Evolutionary conservation across 2,113 vertebrate genomes (phyloP).

Genomic region (Caracal caracal): DNA sequence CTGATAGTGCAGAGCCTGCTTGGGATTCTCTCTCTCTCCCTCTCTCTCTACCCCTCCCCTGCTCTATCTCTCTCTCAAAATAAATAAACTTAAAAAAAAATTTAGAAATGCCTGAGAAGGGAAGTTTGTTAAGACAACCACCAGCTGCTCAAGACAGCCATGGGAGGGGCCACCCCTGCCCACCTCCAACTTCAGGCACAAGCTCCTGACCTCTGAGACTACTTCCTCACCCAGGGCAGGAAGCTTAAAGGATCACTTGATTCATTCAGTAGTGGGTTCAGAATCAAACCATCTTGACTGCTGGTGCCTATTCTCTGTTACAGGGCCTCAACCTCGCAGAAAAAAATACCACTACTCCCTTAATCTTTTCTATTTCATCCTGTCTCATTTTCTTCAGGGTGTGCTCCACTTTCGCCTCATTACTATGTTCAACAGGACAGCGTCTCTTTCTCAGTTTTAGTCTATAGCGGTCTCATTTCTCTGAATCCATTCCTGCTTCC

Average conservation of each 20-base stretch:
- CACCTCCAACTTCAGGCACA: not conserved
- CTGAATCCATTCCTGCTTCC: not conserved
- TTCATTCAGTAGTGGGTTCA: not conserved
- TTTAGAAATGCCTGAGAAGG: not conserved
- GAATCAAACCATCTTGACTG: not conserved
- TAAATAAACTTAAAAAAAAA: too few relatives aligned
- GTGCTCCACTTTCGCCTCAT: not conserved
- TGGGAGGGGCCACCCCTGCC: fast-evolving
- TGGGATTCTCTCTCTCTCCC: too few relatives aligned
- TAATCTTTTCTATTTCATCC: not conserved
- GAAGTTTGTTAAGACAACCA: not conserved
- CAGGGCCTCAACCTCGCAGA: not conserved
- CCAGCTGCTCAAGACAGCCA: not conserved
- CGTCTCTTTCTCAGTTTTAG: not conserved
- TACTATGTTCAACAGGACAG: not conserved
- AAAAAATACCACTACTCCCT: not conserved
- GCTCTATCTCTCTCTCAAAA: too few relatives aligned
- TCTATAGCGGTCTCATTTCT: not conserved
- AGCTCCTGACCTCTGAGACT: not conserved
- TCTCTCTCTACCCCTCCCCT: too few relatives aligned
- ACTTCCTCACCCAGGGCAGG: not conserved
- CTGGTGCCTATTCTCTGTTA: not conserved
- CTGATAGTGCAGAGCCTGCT: too few relatives aligned
- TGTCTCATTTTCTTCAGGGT: not conserved
- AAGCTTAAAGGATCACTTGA: not conserved